Evolutionary conservation across 53 echinoderm and acorn worm species (phyloP).

Genomic region (Astropecten irregularis): DNA sequence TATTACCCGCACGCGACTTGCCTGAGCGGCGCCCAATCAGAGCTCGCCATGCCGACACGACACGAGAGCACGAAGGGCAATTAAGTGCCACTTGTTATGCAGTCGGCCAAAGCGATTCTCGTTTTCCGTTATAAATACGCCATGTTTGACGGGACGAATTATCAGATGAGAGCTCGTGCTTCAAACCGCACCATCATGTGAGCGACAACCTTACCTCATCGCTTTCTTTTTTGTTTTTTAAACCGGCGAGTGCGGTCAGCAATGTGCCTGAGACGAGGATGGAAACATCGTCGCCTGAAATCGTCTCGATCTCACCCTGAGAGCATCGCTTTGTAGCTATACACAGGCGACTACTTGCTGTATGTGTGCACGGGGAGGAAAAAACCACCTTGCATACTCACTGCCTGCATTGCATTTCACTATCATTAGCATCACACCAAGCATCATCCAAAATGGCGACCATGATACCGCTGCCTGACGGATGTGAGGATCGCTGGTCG

Average conservation of each 20-base stretch:
- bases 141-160: not conserved
- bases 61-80: constrained; percentile 46
- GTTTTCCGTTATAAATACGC: constrained; percentile 36
- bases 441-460: constrained; percentile 65
- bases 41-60: not conserved
- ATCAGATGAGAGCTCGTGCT: constrained; percentile 2
- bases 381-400: constrained; percentile 50
- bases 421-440: not conserved
- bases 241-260: not conserved
- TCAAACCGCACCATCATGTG: constrained; percentile 8
- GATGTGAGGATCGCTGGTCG: constrained; percentile 88
- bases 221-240: too few relatives aligned
- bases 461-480: constrained; percentile 50
- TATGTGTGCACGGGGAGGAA: not conserved
- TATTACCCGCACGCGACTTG: constrained; percentile 44
- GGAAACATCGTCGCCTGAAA: constrained; percentile 51
- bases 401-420: not conserved
- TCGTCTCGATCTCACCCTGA: too few relatives aligned
- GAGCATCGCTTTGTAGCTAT: not conserved
- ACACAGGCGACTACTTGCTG: not conserved
- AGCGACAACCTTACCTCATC: too few relatives aligned
- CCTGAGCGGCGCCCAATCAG: constrained; percentile 38
- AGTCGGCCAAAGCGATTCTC: not conserved
- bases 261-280: constrained; percentile 35
- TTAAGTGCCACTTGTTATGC: constrained; percentile 42